Evolutionary conservation across 2,797 vertebrate species (phyloP).

Genomic region (Cirrhinus molitorella): DNA sequence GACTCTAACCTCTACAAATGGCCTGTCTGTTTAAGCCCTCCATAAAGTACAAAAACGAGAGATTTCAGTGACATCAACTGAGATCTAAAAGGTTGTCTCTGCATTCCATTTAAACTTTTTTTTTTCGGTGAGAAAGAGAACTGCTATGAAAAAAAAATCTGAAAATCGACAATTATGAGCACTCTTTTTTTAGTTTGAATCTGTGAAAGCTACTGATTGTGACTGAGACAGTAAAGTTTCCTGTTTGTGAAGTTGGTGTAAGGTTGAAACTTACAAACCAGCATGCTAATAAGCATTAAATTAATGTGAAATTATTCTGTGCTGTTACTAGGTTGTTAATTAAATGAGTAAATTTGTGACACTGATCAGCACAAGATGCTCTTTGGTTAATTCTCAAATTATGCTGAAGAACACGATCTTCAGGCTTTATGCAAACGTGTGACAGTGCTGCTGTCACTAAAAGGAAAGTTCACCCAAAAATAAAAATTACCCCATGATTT

Average conservation of each 20-base stretch:
- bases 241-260: background rate
- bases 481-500: too few relatives aligned
- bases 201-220: background rate
- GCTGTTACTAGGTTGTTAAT: background rate
- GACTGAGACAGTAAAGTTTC: background rate
- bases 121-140: constrained; percentile 14
- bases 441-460: background rate
- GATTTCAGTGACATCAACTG: constrained; percentile 61
- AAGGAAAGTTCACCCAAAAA: too few relatives aligned
- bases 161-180: background rate
- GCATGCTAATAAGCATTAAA: background rate
- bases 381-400: background rate
- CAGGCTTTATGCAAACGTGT: background rate
- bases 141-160: background rate
- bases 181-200: background rate
- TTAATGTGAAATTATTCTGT: background rate
- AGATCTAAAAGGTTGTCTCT: constrained; percentile 65
- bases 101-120: constrained; percentile 65
- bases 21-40: constrained; percentile 67
- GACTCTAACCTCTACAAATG: constrained; percentile 69
- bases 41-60: constrained; percentile 41
- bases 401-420: background rate
- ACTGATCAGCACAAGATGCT: background rate
- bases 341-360: background rate
- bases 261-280: background rate